Evolutionary conservation across 1,140 invertebrate species (phyloP).

Genomic region (Drosophila funebris): DNA sequence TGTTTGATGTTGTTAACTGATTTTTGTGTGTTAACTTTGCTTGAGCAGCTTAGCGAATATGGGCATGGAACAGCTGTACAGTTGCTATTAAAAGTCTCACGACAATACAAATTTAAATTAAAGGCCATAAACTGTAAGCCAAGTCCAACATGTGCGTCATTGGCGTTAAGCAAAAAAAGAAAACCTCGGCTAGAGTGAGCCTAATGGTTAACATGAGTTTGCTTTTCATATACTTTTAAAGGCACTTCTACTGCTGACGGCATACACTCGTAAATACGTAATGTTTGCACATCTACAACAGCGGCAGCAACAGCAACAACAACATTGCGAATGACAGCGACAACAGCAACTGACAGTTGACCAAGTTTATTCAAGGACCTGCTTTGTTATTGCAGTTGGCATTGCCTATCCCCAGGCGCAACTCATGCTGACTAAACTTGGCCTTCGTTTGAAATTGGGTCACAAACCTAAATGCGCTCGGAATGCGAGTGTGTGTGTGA

Average conservation of each 20-base stretch:
- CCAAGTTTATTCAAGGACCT: constrained; percentile 52
- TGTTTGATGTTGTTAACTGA: background rate
- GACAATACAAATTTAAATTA: constrained; percentile 55
- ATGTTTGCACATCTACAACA: constrained; percentile 41
- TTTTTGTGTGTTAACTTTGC: background rate
- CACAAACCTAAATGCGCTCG: constrained; percentile 50
- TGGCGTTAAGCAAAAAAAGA: background rate
- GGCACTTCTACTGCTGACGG: constrained; percentile 25
- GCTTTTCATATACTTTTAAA: constrained; percentile 49
- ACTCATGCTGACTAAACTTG: constrained; percentile 64
- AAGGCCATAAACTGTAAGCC: constrained; percentile 41
- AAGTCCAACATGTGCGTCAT: constrained; percentile 50
- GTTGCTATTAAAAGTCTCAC: constrained; percentile 53
- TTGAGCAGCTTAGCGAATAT: background rate
- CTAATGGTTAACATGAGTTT: constrained; percentile 45
- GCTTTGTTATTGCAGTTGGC: constrained; percentile 39
- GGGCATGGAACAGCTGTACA: constrained; percentile 44
- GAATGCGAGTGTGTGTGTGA: constrained; percentile 12
- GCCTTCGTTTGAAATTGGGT: constrained; percentile 73
- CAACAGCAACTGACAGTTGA: constrained; percentile 19
- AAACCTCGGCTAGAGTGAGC: constrained; percentile 3
- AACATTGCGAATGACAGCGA: background rate
- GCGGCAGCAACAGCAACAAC: background rate
- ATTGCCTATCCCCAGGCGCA: constrained; percentile 47
- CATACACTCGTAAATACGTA: constrained; percentile 24